Evolutionary conservation across 2,113 vertebrate genomes (phyloP), one percentile per base, ranked within the genome.

Genomic region (Pterocles orientalis): DNA sequence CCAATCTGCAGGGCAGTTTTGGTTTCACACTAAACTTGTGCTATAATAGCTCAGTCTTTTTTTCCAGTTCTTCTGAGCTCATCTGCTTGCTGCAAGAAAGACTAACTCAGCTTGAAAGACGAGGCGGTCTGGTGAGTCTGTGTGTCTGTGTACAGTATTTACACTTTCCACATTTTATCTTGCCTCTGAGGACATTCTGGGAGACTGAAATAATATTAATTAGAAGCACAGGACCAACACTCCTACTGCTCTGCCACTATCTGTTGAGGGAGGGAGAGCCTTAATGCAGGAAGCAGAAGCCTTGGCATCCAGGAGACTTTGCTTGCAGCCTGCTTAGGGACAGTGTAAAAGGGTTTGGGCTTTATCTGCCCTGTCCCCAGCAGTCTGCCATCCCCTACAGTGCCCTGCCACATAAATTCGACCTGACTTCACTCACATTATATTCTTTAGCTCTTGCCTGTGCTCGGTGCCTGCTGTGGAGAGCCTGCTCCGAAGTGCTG

Each of bases 1-100:
- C 86, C 86, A 92, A 95, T 95, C 88, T 96, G 93, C 88, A 88
- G 62, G 91, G 94, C 84, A 92, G 82, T 95, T 97, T 91, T 94
- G 69, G 88, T 92, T 96, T 96, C 80, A 72, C 65, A 82, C 73
- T 91, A 93, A 97, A 93, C 77, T 93, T 82, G 64, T 75, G 61
- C 90, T 94, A 80, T 91, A 94, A 92, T 76, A 94, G 58, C 86
- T 90, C 45, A 36, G 41, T 58, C 58, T 92, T 90, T 94, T 78
- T 76, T 94, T 68, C 48, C 19, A 11, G 57, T 72, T 92, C 48
- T 64, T 94, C 77, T 82, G 73, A 94, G 70, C 88, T 94, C 92
- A 91, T 94, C 92, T 82, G 33, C 76, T 95, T 69, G 69, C 77
- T 96, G 73, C 73, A 94, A 93, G 91, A 94, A 94, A 97, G 94